Base-by-base conservation (phyloP, 1,140 invertebrate genomes). In the Achroia grisella region DNA sequence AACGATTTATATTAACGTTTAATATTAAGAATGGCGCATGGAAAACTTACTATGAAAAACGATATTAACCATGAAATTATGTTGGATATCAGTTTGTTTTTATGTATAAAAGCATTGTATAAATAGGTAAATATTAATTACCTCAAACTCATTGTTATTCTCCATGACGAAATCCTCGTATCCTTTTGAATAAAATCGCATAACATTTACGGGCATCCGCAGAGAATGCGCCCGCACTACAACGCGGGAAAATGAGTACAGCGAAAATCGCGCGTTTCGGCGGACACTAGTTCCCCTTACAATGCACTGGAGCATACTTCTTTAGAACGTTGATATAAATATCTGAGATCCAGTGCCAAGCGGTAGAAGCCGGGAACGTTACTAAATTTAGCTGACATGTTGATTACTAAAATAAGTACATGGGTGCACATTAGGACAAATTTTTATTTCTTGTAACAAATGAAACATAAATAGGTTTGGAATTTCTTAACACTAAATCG, bases 131-230 rank as follows among this genome's bases (percentile, higher is more conserved):
- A 6, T 3, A 23, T n/a, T 33, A 57, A 48, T 72, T 59, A 81
- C 78, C 68, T 82, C 75, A 58, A 82, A 82, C 55, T 77, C 70
- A 57, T 77, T 70, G 32, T 67, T 66, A 56, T 63, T 59, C 53
- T 77, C 75, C 78, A 82, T 82, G 9, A 82, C 52, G 58, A 82
- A 82, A 17, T 72, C 70, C 44, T 81, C 62, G 56, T 71, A 81
- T 47, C 66, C 73, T 42, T 63, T 62, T 27, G 68, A 63, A 10
- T 71, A 45, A 44, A 61, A 62, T 52, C 77, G 73, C 77, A 79
- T 81, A 64, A 63, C 65, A 61, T 28, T 52, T 6, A 31, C 11
- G 11, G 17, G 10, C 10, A 8, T 35, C 29, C 13, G 28, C 12
- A 33, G 17, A 13, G 28, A 29, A 13, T 39, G 48, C 37, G 48